Base-by-base conservation (phyloP, 2,888 invertebrate genomes). In the Clepsis dumicolana region DNA sequence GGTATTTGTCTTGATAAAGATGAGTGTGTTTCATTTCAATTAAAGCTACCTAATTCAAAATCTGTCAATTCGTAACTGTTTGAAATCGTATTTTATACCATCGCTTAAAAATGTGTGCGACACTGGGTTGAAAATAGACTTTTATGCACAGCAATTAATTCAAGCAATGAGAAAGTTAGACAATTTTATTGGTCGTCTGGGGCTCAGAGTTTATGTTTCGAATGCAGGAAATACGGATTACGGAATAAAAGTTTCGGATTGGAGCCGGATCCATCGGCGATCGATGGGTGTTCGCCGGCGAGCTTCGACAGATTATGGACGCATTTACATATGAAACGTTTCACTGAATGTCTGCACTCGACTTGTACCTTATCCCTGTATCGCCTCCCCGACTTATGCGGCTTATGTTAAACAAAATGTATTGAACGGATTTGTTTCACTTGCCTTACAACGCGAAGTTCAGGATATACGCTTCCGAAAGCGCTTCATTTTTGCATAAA, bases 311-410 rank as follows among this genome's bases (percentile, higher is more conserved):
- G 92, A 91, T 92, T 92, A 91, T 86, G 77, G 81, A 71, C 76
- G 83, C 83, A 92, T 92, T 91, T 92, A 91, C 92, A 92, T 92
- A 87, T 85, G 91, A 89, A 91, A 87, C 90, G 90, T 88, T 89
- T 87, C 86, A 85, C 84, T 84, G 87, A 88, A 85, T 82, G 85
- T 85, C 80, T 88, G 87, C 86, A 90, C 80, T 84, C 81, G 80
- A 83, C 84, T 85, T 80, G 83, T 88, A 84, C 85, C 84, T 84
- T 83, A 84, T 84, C 84, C 82, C 83, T 74, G 76, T 76, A 79
- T 78, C 72, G 72, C 72, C 73, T 75, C 74, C 72, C 73, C 75
- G 76, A 80, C 81, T 83, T 84, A 84, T 82, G 80, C 82, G 78
- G 77, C 82, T 83, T 67, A 67, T 67, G 67, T 62, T 68, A 59